phyloP scores from a whole-genome alignment of 1,140 invertebrate genomes.

The Capitella teleta region DNA sequence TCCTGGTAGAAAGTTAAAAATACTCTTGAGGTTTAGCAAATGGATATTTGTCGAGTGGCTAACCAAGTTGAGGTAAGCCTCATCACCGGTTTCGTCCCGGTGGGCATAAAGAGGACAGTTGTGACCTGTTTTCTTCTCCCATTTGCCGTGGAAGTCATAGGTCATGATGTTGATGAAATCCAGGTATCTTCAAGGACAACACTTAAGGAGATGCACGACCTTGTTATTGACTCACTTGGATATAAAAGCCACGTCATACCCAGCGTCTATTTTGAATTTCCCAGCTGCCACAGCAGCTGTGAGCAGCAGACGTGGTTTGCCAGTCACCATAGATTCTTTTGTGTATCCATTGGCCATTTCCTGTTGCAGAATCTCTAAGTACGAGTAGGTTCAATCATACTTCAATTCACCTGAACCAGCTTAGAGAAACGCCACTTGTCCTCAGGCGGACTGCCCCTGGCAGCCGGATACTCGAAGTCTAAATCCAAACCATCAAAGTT shows the following conservation, averaged over 20 bases:
- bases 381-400: too few species aligned
- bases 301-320: slow-evolving; percentile 23
- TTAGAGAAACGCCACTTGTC: slow-evolving; percentile 68
- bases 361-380: slow-evolving; percentile 14
- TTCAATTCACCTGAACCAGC: slow-evolving; percentile 61
- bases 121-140: slow-evolving; percentile 59
- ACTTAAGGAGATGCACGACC: background rate
- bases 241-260: slow-evolving; percentile 78
- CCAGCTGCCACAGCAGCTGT: slow-evolving; percentile 62
- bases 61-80: slow-evolving; percentile 14
- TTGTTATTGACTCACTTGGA: slow-evolving; percentile 53
- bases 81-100: slow-evolving; percentile 2
- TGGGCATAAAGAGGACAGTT: slow-evolving; percentile 75
- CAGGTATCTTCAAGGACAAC: slow-evolving; percentile 49
- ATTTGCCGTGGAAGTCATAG: slow-evolving; percentile 87
- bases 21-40: background rate
- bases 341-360: slow-evolving; percentile 17
- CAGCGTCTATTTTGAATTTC: slow-evolving; percentile 83
- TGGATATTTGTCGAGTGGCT: background rate
- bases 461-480: slow-evolving; percentile 84
- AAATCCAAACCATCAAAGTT: slow-evolving; percentile 88
- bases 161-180: slow-evolving; percentile 93
- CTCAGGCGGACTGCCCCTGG: slow-evolving; percentile 8
- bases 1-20: background rate
- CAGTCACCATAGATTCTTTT: slow-evolving; percentile 14